Percentiles rank a stretch among this genome's conserved stretches.
Conservation (phyloP, 2,888 invertebrate species). For the Scrobipalpa atriplicella region DNA sequence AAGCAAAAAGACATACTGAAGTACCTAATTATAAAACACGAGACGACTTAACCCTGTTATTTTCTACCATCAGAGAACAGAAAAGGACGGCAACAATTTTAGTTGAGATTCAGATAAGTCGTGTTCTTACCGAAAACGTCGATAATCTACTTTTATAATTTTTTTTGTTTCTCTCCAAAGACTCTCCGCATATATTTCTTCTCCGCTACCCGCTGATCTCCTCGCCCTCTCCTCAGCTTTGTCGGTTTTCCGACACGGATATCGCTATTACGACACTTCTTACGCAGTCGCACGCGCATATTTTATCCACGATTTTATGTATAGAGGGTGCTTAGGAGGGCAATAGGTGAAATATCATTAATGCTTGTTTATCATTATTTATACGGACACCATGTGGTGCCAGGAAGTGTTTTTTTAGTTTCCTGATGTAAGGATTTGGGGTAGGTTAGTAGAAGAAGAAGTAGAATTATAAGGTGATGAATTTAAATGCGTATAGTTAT, state of each 20-base stretch:
- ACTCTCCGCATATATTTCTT: background rate
- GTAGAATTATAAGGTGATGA: background rate
- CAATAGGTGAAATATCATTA: slow-evolving; percentile 15
- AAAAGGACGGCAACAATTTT: too few species aligned
- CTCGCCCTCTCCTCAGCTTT: background rate
- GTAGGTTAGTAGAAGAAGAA: slow-evolving; percentile 11
- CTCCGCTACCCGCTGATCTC: background rate
- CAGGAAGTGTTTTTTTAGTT: slow-evolving; percentile 17
- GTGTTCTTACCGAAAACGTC: too few species aligned
- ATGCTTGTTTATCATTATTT: background rate
- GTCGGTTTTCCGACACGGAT: slow-evolving; percentile 13
- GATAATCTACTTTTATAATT: too few species aligned
- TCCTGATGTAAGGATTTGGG: slow-evolving; percentile 3
- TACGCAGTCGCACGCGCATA: slow-evolving; percentile 14
- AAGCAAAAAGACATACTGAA: too few species aligned
- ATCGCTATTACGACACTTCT: slow-evolving; percentile 12
- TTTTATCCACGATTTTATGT: slow-evolving; percentile 7
- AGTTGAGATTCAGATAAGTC: too few species aligned
- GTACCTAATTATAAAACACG: too few species aligned
- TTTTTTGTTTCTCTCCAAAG: too few species aligned
- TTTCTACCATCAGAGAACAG: too few species aligned
- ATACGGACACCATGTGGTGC: background rate
- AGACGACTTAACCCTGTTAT: too few species aligned
- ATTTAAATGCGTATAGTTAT: too few species aligned
- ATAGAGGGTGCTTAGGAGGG: slow-evolving; percentile 7